Evolutionary conservation across 2,888 invertebrate genomes (phyloP), one percentile per base, ranked within the genome.

Genomic region (Erebia ligea): DNA sequence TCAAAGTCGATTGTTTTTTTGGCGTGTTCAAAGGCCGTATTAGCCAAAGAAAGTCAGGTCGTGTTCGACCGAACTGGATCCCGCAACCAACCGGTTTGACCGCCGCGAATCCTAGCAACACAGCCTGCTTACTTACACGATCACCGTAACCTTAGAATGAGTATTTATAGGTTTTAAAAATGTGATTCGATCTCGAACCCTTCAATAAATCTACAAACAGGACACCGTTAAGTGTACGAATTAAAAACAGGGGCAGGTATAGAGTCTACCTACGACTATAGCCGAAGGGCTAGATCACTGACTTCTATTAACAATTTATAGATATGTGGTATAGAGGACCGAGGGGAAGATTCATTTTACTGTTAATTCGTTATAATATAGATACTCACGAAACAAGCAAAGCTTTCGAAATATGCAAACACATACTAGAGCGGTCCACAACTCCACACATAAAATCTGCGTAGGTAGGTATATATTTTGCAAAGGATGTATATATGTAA

Each of bases 51-150:
- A 91, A 91, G 91, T 82, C 84, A 82, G 84, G 83, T 84, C 83
- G 81, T 76, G 74, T 78, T 84, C 84, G 84, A 79, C 80, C 80
- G 83, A 88, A 92, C 91, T 88, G 90, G 91, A 89, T 90, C 86
- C 84, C 75, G 85, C 86, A 85, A 85, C 79, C 87, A 86, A 92
- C 92, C 91, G 92, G 92, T 92, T 91, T 87, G 86, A 86, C 90
- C 86, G 85, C 84, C 84, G 90, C 89, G 84, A 89, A 90, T 91
- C 92, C 91, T 88, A 90, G 84, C 68, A 73, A 56, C 65, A 71
- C 64, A 25, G 40, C 19, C 42, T 25, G 40, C 11, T 45, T 21
- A 9, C 42, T 15, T 54, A 21, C 52, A 63, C 65, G 57, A 73
- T 52, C 61, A 40, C 19, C 17, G 52, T 54, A 19, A 17, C 19